Evolutionary conservation across 1,140 invertebrate genomes (phyloP).

Genomic region (Zaprionus nigranus): DNA sequence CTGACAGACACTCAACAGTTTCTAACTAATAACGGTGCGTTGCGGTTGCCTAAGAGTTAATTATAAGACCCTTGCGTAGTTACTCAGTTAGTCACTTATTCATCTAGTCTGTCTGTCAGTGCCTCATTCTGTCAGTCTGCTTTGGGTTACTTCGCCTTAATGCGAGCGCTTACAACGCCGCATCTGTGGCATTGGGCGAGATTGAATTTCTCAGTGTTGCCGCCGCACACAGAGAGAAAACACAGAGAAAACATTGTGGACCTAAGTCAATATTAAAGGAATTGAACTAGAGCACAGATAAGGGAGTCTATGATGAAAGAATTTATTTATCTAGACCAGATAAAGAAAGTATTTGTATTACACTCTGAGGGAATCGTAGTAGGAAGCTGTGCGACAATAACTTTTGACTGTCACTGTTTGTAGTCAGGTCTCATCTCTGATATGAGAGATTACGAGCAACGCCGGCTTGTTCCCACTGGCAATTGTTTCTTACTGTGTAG

Average conservation of each 20-base stretch:
- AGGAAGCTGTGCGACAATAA: not conserved
- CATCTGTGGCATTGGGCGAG: constrained; percentile 46
- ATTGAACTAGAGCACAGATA: not conserved
- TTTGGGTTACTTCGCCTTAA: constrained; percentile 44
- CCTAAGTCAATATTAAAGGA: constrained; percentile 5
- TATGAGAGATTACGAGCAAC: not conserved
- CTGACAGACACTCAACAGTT: not conserved
- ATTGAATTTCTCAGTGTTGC: constrained; percentile 74
- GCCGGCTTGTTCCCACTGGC: not conserved
- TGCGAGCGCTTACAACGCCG: constrained; percentile 64
- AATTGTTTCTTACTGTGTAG: not conserved
- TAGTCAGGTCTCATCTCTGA: not conserved
- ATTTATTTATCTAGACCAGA: too few relatives aligned
- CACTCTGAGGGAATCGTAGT: not conserved
- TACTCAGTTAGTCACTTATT: constrained; percentile 48
- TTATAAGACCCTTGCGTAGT: constrained; percentile 69
- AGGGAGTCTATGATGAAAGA: not conserved
- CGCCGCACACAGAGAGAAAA: constrained; percentile 48
- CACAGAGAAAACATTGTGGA: constrained; percentile 48
- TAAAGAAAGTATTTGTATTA: too few relatives aligned
- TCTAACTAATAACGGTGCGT: constrained; percentile 66
- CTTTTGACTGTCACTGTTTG: not conserved
- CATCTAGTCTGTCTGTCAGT: constrained; percentile 13
- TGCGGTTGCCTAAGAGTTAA: constrained; percentile 77
- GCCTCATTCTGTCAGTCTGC: constrained; percentile 3